Evolutionary conservation across 2,797 vertebrate genomes (phyloP), one percentile per base, ranked within the genome.

Genomic region (Eospalax fontanierii): DNA sequence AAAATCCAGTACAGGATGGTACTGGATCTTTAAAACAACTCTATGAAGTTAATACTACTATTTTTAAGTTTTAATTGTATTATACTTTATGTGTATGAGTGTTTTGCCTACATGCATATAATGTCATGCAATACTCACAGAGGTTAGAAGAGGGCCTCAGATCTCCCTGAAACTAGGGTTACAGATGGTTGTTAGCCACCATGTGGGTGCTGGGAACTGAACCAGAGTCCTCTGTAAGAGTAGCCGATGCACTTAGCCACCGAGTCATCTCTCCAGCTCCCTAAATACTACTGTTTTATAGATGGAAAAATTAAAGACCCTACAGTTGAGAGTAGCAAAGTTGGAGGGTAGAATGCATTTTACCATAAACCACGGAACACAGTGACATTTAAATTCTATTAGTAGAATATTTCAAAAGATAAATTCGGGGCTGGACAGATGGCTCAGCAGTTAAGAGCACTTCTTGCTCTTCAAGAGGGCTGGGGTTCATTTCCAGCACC

Each of bases 231-330:
- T 54, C 50, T 54, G 14, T 54, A 54, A 10, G 50, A 54, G 14
- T 12, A 54, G 50, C 14, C 50, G 14, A 12, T 54, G 50, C 50
- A 9, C 50, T 54, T 14, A 54, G 14, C 46, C 11, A 11, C 46
- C 11, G 46, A 46, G 46, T 11, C 46, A 46, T 46, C 46, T 46
- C 50, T 54, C 50, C 50, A 54, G 50, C 50, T 14, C 50, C 50
- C 50, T 54, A 54, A 61, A 5, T 70, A 54, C 68, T 71, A 28
- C 43, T 70, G 5, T 38, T 81, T 90, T 78, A 35, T 80, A 78
- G 59, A 61, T 75, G 66, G 81, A 94, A n/a, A 90, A 81, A n/a
- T 68, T 89, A 87, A 89, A 18, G 75, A 89, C 74, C 91, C 63
- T 63, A 59, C 33, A 71, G 30, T 30, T 85, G 54, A n/a, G 91